Conservation (phyloP, 2,113 vertebrate genomes). For the Orcinus orca region DNA sequence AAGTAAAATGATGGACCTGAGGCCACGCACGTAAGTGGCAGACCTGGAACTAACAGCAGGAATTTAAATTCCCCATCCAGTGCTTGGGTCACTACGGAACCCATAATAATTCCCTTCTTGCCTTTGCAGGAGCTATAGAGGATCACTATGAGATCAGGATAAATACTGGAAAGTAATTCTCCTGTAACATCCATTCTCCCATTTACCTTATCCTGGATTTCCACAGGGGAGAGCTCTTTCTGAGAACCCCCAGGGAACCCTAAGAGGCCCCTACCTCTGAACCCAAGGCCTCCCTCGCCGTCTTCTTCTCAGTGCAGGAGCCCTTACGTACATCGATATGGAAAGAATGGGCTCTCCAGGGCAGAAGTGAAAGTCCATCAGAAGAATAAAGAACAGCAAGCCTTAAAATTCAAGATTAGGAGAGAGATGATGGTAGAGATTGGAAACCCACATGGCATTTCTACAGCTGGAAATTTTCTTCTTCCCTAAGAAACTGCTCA, state of each 20-base stretch:
- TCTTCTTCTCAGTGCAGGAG: neutral
- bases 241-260: neutral
- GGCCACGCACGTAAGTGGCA: neutral
- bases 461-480: neutral
- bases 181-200: neutral
- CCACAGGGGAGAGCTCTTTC: neutral
- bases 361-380: neutral
- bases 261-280: neutral
- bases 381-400: neutral
- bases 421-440: neutral
- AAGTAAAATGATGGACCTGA: neutral
- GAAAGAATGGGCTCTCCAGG: neutral
- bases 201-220: neutral
- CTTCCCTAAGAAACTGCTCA: neutral
- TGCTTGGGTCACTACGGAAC: neutral
- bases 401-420: neutral
- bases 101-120: neutral
- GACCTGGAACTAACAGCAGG: neutral
- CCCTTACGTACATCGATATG: neutral
- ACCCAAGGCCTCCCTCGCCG: neutral
- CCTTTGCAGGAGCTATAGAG: neutral
- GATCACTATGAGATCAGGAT: too few relatives aligned
- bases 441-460: neutral
- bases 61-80: neutral
- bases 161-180: neutral